Conservation (phyloP, 2,113 vertebrate genomes). For the Natator depressus region DNA sequence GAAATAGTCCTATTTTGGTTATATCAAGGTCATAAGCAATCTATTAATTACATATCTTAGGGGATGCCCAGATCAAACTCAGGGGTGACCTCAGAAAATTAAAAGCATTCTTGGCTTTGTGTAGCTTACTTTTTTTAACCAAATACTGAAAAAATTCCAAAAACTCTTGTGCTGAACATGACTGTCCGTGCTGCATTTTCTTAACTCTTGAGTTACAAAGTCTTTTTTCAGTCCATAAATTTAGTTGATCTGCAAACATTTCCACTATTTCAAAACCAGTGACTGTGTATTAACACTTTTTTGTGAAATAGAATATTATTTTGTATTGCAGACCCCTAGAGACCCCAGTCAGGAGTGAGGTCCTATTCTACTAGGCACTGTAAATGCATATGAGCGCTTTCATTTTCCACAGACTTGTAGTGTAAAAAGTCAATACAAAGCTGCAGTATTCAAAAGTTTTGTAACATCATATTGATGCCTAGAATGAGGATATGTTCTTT, state of each 20-base stretch:
- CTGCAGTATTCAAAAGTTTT: background rate
- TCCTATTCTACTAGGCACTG: background rate
- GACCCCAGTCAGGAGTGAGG: background rate
- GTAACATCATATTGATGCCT: background rate
- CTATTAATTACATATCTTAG: background rate
- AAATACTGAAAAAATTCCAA: background rate
- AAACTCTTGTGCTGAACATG: background rate
- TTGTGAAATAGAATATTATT: background rate
- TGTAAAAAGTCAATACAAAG: background rate
- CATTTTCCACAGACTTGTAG: fast-evolving
- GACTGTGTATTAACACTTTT: background rate
- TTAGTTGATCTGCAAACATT: background rate
- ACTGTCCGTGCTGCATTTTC: background rate
- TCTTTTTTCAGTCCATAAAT: background rate
- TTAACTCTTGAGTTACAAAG: background rate
- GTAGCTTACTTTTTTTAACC: background rate
- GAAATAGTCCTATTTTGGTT: background rate
- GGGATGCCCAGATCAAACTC: background rate
- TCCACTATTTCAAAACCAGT: background rate
- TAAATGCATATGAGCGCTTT: background rate
- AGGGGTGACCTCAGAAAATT: background rate
- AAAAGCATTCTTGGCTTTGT: background rate
- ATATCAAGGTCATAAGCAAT: background rate
- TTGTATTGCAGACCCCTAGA: background rate
- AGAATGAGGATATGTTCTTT: background rate